Base-by-base conservation (phyloP, 2,797 vertebrate species). In the Trichosurus vulpecula region DNA sequence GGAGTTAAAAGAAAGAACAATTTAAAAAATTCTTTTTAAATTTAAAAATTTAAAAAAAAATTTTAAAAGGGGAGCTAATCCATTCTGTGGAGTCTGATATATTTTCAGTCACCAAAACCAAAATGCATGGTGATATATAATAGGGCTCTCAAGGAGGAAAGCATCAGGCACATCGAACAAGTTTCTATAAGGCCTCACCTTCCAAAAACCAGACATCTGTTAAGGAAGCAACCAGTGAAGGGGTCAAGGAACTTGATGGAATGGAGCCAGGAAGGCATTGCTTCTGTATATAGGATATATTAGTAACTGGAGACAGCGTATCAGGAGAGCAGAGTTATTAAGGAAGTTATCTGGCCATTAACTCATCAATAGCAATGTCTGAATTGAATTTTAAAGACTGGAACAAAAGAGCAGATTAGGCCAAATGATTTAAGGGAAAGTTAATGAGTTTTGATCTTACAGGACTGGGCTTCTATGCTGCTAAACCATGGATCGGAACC, bases 351-450 rank as follows among this genome's bases (percentile, higher is more conserved):
- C 3, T 89, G 12, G 0, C 90, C 16, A 27, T 93, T 90, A 55
- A 51, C 10, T 94, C 96, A 93, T 56, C 54, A 91, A 90, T 51
- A 22, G 81, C 61, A 25, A 35, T 35, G n/a, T 5, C 35, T 47
- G 35, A 90, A 92, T 0, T 9, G 47, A 97, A 96, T 90, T 91
- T 12, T 31, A 93, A 93, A 90, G 30, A 90, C n/a, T 90, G 51
- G 66, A 74, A 94, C 31, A 94, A 61, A 96, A 93, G 2, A 92
- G 10, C 14, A 53, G 8, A 35, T 27, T 53, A 52, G 52, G 14
- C 35, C 57, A 51, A 92, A 93, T 54, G 4, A 94, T 61, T 92
- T 94, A 55, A 61, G 13, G 52, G 66, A 93, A 55, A 52, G 10
- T 16, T 61, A 41, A 30, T 16, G 29, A 35, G 25, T 94, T 89